Evolutionary conservation across 1,140 invertebrate species (phyloP).

Genomic region (Antheraea mylitta): DNA sequence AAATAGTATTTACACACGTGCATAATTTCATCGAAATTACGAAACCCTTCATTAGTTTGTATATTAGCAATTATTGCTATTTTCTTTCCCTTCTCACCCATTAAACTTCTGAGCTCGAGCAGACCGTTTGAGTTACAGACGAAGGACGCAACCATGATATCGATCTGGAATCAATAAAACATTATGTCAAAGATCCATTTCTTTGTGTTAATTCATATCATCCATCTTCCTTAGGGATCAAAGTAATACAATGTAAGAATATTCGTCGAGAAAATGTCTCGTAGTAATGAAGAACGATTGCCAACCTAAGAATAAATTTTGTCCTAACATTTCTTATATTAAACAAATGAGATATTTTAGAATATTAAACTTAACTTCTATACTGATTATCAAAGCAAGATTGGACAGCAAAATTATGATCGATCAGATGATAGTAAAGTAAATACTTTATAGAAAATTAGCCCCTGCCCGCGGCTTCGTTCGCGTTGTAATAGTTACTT

Average conservation of each 20-base stretch:
- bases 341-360: not conserved
- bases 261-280: constrained; percentile 13
- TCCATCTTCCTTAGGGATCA: constrained; percentile 15
- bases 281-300: constrained; percentile 15
- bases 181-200: constrained; percentile 11
- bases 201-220: constrained; percentile 12
- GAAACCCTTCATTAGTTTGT: constrained; percentile 87
- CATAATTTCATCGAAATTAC: constrained; percentile 86
- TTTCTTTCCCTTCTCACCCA: constrained; percentile 85
- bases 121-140: constrained; percentile 84
- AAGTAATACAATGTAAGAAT: constrained; percentile 7
- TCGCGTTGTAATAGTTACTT: too few relatives aligned
- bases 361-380: not conserved
- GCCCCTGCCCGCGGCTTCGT: too few relatives aligned
- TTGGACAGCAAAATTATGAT: not conserved
- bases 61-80: constrained; percentile 88
- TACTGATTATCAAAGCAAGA: not conserved
- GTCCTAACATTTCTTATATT: not conserved
- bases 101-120: constrained; percentile 81
- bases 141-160: constrained; percentile 91
- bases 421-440: too few relatives aligned
- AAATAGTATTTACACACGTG: constrained; percentile 5
- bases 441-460: too few relatives aligned
- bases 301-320: constrained; percentile 6
- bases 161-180: constrained; percentile 64